Base-by-base conservation (phyloP, 2,888 invertebrate species). In the Eurytoma adleriae region DNA sequence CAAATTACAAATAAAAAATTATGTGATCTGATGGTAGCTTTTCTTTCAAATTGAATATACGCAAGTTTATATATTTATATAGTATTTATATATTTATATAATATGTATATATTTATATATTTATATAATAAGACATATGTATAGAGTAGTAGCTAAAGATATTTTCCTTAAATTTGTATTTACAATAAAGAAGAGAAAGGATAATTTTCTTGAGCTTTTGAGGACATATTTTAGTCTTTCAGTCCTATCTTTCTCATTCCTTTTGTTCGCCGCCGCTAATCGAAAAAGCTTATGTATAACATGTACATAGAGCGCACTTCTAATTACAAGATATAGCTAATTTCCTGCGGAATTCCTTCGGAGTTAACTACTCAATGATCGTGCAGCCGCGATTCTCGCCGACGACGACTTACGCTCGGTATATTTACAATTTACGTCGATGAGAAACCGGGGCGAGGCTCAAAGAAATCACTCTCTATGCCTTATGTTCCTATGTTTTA, bases 1-100 rank as follows among this genome's bases (percentile, higher is more conserved):
- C 88, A 86, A 89, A 88, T 88, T 86, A 88, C 86, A 88, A 89
- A 89, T 88, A 87, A 89, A 89, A 89, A 89, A 88, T 86, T 85
- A 87, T 88, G 85, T 87, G 83, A 85, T 87, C 82, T 85, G 86
- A 85, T 85, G 83, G 86, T 88, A 88, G 83, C 83, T 84, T 84
- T 83, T 69, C 67, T 75, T 75, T 71, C 27, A 57, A 66, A 67
- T 82, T 68, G 81, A 80, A 57, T 70, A 78, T 83, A 74, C 83
- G 83, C 83, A 84, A 79, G 81, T 83, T 79, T 80, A 83, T 78
- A 74, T 82, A 84, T 79, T 80, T 74, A 82, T 82, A 84, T 59
- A 75, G 40, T 40, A 40, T 40, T 72, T 62, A 81, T 77, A 81
- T 80, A 62, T 82, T 50, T 83, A 79, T 72, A 68, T 72, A 68